Base-by-base conservation (phyloP, 64 coral and sea anemone genomes). In the Acropora tenuis region DNA sequence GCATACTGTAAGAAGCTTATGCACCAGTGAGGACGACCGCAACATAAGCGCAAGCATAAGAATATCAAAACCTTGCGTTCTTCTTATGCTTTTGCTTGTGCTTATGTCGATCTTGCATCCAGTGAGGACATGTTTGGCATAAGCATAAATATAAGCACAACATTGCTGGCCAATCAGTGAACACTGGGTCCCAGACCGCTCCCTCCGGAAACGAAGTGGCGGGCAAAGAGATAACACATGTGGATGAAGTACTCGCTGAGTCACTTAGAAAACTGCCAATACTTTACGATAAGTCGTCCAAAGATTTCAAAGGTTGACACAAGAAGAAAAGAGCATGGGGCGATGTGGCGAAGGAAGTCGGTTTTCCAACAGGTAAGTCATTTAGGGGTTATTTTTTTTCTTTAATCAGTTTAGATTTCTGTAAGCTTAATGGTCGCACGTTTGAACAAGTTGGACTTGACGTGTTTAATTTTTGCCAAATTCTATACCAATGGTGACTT, bases 301-400 rank as follows among this genome's bases (percentile, higher is more conserved):
- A 17, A 42, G 77, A 80, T 66, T 80, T 80, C 59, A 90, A 90
- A 69, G 88, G 81, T 17, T 80, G 63, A 82, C 8, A 12, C 18
- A 90, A 81, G 58, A 80, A 90, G 49, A 60, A 80, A 81, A 41
- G 68, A 79, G 88, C 88, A 59, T 90, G 88, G 76, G 59, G 80
- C 48, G 58, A 90, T 49, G 88, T 90, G 52, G 88, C 87, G 10
- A 47, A 69, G 66, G 61, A 90, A 74, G 75, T 65, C 66, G 50
- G 88, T 77, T 90, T 79, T 81, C 41, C 43, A 43, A 43, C 75
- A 77, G 75, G 75, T 46, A 47, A 77, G 42, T 77, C 44, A 77
- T 77, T 83, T 43, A 59, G 43, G 0, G 8, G 5, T 1, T 43
- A 20, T 58, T 61, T 58, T 83, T 16, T 83, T 83, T 83, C 30